Evolutionary conservation across 1,140 invertebrate species (phyloP).

Genomic region (Drosophila parabipectinata): DNA sequence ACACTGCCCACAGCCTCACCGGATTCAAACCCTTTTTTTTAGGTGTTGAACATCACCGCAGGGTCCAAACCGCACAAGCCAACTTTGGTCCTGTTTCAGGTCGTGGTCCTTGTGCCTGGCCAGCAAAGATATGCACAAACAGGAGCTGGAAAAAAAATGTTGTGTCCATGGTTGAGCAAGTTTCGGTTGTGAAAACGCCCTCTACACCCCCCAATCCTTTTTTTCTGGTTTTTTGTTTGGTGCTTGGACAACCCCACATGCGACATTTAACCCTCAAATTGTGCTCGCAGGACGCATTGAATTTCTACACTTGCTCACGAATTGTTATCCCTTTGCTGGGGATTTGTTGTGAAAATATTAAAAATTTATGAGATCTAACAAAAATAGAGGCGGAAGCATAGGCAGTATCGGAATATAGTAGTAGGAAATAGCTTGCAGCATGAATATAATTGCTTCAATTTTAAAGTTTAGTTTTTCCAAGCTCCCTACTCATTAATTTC

Average conservation of each 20-base stretch:
- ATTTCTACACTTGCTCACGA: slow-evolving; percentile 36
- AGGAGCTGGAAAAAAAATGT: slow-evolving; percentile 31
- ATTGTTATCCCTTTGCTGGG: slow-evolving; percentile 4
- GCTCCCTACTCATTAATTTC: no score
- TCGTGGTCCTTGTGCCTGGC: slow-evolving; percentile 54
- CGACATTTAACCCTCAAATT: slow-evolving; percentile 78
- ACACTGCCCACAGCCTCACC: background rate
- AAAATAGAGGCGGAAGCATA: background rate
- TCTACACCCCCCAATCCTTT: slow-evolving; percentile 6
- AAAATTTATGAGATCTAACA: background rate
- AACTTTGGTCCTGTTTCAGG: slow-evolving; percentile 45
- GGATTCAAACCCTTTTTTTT: slow-evolving; percentile 54
- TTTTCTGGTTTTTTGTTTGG: background rate
- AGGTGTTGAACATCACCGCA: slow-evolving; percentile 80
- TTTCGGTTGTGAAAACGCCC: slow-evolving; percentile 51
- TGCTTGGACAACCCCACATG: slow-evolving; percentile 50
- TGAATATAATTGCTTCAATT: no score
- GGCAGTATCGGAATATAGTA: no score
- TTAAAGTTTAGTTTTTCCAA: no score
- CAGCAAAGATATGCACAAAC: slow-evolving; percentile 79
- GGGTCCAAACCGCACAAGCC: slow-evolving; percentile 61
- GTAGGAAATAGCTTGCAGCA: no score
- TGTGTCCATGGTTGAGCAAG: slow-evolving; percentile 67
- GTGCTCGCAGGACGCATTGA: slow-evolving; percentile 67
- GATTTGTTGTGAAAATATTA: slow-evolving; percentile 8